These are phyloP conservation scores for Crotalus tigris DNA, from an alignment of 2,113 vertebrate species.

Conservation along the genomic window DNA sequence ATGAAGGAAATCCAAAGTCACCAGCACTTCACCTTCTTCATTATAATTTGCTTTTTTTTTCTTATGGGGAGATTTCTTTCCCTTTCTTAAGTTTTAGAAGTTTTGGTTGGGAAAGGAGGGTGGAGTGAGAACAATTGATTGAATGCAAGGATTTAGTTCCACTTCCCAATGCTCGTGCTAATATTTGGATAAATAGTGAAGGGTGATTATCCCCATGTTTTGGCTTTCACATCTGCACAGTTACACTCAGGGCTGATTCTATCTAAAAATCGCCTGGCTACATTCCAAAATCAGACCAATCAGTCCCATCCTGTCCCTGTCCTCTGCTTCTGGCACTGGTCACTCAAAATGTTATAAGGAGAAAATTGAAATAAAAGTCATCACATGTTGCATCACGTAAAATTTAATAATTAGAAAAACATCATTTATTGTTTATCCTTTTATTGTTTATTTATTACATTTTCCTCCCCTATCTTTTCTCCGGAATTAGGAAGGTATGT, in stretches of 20 bases:
- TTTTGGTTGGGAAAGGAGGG: conserved; percentile 19
- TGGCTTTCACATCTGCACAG: conserved; percentile 2
- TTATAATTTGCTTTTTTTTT: conserved; percentile 42
- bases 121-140: conserved; percentile 3
- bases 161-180: background rate
- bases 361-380: background rate
- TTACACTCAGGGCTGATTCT: conserved; percentile 6
- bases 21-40: conserved; percentile 23
- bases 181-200: conserved; percentile 30
- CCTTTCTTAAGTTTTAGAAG: conserved; percentile 7
- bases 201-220: conserved; percentile 24
- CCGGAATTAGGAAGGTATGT: background rate
- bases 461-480: background rate
- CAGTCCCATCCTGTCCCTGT: background rate
- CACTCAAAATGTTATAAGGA: background rate
- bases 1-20: conserved; percentile 55
- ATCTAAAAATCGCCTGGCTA: conserved; percentile 19
- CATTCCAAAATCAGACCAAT: background rate
- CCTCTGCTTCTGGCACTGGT: background rate
- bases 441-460: background rate
- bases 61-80: conserved; percentile 7
- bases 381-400: background rate
- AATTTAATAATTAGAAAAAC: background rate
- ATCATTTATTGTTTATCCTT: background rate
- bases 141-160: conserved; percentile 16